phyloP scores from a whole-genome alignment of 2,113 vertebrate species.

The Rhipidura dahli region DNA sequence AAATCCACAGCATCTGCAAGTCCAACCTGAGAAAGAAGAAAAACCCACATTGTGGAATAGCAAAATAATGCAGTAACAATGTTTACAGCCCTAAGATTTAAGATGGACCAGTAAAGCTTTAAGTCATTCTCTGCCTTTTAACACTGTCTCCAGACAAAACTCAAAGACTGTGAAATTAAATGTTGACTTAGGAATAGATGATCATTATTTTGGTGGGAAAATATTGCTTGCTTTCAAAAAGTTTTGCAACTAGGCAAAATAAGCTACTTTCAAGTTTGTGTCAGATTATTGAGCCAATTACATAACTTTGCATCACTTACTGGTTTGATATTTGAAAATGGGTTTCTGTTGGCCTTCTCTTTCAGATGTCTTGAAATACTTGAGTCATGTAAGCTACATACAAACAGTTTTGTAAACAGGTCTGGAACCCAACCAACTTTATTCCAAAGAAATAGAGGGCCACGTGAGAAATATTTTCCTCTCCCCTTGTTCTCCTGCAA shows the following conservation, averaged over 20 bases:
- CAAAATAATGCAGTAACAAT: not conserved
- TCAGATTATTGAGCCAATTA: not conserved
- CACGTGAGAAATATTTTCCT: not conserved
- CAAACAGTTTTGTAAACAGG: not conserved
- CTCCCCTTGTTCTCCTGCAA: not conserved
- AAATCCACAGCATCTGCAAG: constrained; percentile 93
- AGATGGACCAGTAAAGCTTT: not conserved
- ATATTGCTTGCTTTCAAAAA: not conserved
- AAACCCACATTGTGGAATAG: not conserved
- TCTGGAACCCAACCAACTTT: not conserved
- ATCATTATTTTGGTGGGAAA: not conserved
- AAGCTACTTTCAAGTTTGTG: not conserved
- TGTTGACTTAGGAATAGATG: not conserved
- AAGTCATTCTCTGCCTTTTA: not conserved
- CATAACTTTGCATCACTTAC: not conserved
- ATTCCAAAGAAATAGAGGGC: not conserved
- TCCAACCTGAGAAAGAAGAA: constrained; percentile 77
- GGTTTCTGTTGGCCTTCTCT: not conserved
- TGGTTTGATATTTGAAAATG: not conserved
- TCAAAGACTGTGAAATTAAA: not conserved
- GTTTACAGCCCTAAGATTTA: not conserved
- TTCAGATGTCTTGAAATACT: not conserved
- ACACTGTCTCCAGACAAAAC: not conserved
- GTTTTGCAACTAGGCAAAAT: not conserved
- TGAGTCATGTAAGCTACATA: not conserved